Conservation (phyloP, 2,797 vertebrate genomes). For the Sebastes kiyomatsui region DNA sequence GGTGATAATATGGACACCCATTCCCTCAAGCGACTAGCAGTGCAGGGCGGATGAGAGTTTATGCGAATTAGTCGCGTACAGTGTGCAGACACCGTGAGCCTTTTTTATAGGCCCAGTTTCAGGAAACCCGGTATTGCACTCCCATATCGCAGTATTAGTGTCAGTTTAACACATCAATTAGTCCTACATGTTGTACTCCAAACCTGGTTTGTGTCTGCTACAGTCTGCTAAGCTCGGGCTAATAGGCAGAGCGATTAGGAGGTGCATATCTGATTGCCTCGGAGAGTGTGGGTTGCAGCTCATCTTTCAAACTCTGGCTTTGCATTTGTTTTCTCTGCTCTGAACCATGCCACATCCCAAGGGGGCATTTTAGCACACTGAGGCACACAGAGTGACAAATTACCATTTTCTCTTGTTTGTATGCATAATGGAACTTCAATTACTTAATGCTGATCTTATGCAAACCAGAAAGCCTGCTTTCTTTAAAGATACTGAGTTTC, state of each 20-base stretch:
- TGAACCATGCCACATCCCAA: constrained; percentile 74
- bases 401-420: constrained; percentile 79
- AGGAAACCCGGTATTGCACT: not conserved
- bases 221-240: constrained; percentile 52
- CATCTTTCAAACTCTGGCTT: constrained; percentile 70
- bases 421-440: constrained; percentile 74
- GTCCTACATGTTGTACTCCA: constrained; percentile 19
- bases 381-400: constrained; percentile 79
- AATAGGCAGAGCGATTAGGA: constrained; percentile 67
- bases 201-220: constrained; percentile 26
- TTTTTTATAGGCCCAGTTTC: not conserved
- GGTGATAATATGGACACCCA: not conserved
- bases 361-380: constrained; percentile 73
- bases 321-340: constrained; percentile 67
- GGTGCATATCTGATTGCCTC: constrained; percentile 69
- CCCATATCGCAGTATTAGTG: not conserved
- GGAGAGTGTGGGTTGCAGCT: constrained; percentile 57
- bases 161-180: constrained; percentile 28
- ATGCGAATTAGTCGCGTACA: not conserved
- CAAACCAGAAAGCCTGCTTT: constrained; percentile 53
- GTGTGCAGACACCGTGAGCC: not conserved
- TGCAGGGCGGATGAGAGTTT: not conserved
- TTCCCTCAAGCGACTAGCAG: not conserved
- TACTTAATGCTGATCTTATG: constrained; percentile 74
- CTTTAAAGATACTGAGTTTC: constrained; percentile 27